Percentiles rank a stretch among this genome's conserved stretches.
Conservation (phyloP, 2,113 vertebrate genomes). For the Clupea harengus region DNA sequence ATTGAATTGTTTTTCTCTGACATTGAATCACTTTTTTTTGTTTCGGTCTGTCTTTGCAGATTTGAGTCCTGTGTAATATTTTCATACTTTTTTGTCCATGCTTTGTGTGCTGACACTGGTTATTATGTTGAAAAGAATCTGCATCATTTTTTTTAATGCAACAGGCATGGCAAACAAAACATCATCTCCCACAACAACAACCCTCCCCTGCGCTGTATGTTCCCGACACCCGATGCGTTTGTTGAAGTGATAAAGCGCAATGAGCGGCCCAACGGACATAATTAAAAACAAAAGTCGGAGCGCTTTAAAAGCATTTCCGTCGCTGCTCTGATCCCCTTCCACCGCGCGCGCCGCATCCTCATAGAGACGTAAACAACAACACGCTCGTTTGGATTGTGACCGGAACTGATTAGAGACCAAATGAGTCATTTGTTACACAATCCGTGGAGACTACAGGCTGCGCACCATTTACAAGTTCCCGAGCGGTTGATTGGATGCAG, state of each 20-base stretch:
- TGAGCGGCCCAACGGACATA: not conserved
- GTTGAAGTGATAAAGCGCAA: not conserved
- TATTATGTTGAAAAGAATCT: not conserved
- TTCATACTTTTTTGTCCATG: not conserved
- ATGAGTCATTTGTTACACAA: not conserved
- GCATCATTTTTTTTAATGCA: not conserved
- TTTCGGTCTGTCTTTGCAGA: too few relatives aligned
- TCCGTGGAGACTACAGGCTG: not conserved
- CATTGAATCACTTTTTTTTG: too few relatives aligned
- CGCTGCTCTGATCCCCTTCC: not conserved
- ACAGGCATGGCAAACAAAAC: not conserved
- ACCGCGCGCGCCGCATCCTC: not conserved
- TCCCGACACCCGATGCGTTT: not conserved
- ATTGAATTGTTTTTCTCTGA: not conserved
- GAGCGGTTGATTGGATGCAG: not conserved
- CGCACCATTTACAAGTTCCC: not conserved
- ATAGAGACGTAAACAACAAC: not conserved
- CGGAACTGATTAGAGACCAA: constrained; percentile 2
- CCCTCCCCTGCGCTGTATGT: too few relatives aligned
- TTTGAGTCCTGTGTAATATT: not conserved
- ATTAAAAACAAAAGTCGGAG: not conserved
- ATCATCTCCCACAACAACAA: not conserved
- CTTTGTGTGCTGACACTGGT: not conserved
- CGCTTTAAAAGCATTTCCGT: not conserved
- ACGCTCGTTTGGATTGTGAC: not conserved